Evolutionary conservation across 2,888 invertebrate genomes (phyloP), one percentile per base, ranked within the genome.

Genomic region (Drosophila planitibia): DNA sequence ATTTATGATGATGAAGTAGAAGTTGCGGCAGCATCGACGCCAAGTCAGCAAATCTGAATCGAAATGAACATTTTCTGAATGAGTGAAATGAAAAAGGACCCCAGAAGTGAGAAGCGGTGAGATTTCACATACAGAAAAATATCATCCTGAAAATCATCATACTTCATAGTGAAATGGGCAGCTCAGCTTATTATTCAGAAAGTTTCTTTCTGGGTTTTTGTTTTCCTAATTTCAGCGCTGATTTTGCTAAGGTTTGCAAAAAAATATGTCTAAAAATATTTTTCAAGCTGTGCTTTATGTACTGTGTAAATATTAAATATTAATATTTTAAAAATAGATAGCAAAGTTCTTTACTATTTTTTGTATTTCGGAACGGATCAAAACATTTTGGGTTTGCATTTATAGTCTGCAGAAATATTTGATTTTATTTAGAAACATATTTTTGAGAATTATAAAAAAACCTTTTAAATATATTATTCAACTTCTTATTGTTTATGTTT

Each of bases 171-270:
- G 14, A 7, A 47, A 7, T 7, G 22, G 6, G 3, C 7, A 22
- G 1, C 44, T 22, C 4, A 4, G 22, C 14, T 7, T 7, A 12
- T 4, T 41, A n/a, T 12, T 12, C 5, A 41, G 10, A 10, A n/a
- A n/a, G 2, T n/a, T 39, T n/a, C 1, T 9, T 39, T n/a, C 0
- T 1, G 4, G 1, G 1, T 35, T 35, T 14, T 14, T 14, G 14
- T 14, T 5, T 14, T 35, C 14, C 5, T 3, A 35, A 5, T 35
- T 35, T 14, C 14, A 14, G 14, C 1, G 1, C 37, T 37, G 37
- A 19, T 7, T 37, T 19, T 37, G 6, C 10, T 1, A 41, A 41
- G 5, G n/a, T 41, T 41, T 12, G 2, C 4, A 0, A 10, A 41
- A 39, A n/a, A 10, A 2, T n/a, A 12, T 5, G 2, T 5, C 10